Percentiles rank a stretch among this genome's conserved stretches.
Evolutionary conservation across 2,797 vertebrate species (phyloP).

Genomic region (Pogoniulus pusillus): DNA sequence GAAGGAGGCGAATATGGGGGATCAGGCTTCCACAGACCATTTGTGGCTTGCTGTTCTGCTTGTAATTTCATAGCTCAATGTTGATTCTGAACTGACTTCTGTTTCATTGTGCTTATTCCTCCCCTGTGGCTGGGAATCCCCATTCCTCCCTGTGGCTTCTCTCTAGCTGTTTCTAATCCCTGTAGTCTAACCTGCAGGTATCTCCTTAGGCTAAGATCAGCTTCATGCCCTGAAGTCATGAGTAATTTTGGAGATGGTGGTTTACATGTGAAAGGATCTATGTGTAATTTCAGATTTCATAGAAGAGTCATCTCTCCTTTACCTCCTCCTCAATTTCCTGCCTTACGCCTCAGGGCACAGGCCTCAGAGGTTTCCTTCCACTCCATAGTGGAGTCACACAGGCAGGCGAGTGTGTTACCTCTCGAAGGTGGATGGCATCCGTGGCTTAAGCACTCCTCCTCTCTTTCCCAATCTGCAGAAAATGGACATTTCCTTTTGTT

Average conservation of each 20-base stretch:
- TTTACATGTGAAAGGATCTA: slow-evolving; percentile 34
- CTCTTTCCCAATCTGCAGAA: neutral
- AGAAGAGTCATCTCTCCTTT: slow-evolving; percentile 22
- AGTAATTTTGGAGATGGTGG: slow-evolving; percentile 23
- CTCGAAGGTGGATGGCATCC: neutral
- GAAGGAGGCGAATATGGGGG: neutral
- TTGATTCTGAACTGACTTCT: neutral
- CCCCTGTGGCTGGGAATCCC: neutral
- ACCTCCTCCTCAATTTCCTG: slow-evolving; percentile 6
- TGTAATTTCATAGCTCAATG: neutral
- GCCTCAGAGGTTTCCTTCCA: neutral
- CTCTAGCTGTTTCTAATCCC: neutral
- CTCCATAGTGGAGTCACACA: neutral
- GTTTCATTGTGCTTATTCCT: neutral
- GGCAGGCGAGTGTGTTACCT: neutral
- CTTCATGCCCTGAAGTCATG: neutral
- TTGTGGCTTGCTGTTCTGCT: neutral
- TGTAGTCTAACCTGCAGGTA: neutral
- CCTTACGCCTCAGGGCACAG: neutral
- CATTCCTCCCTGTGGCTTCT: neutral
- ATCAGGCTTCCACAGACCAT: neutral
- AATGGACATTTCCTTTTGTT: neutral
- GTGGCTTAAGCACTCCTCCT: neutral
- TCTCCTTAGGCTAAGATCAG: neutral
- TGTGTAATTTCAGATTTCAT: neutral